Conservation (phyloP, 2,888 invertebrate species). For the Dolichopus griseipennis region DNA sequence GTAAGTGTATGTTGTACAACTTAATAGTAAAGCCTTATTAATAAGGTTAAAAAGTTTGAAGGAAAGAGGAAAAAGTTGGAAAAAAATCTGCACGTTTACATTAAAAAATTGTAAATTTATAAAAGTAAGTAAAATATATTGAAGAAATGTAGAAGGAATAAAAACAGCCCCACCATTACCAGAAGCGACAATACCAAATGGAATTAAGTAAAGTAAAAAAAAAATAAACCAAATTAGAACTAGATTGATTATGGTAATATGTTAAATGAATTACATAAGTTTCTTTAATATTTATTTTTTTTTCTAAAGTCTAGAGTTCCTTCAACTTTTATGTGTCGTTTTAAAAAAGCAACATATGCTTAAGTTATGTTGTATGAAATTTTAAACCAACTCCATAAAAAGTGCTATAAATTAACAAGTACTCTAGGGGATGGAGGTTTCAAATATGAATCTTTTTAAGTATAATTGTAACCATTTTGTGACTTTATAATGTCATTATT, state of each 20-base stretch:
- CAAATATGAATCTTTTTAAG: neutral
- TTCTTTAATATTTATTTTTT: neutral
- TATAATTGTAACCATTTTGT: neutral
- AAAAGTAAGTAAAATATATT: neutral
- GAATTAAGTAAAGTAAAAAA: too few species aligned
- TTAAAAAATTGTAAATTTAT: neutral
- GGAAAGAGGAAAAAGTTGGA: too few species aligned
- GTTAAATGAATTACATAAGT: neutral
- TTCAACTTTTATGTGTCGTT: too few species aligned
- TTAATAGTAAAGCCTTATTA: too few species aligned
- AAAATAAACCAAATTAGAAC: neutral
- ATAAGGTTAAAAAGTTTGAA: too few species aligned
- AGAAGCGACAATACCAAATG: too few species aligned
- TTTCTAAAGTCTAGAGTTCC: too few species aligned
- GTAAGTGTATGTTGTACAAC: too few species aligned
- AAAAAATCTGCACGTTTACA: neutral
- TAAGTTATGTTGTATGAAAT: neutral
- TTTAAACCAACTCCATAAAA: neutral
- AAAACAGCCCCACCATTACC: neutral
- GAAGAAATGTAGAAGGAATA: neutral
- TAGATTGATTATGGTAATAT: constrained; percentile 4
- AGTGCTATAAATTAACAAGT: neutral
- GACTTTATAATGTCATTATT: neutral
- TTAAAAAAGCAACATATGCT: neutral
- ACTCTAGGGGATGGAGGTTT: neutral